A percentile compares a stretch with the other conserved stretches of the same genome.
Evolutionary conservation across 2,888 invertebrate species (phyloP).

Genomic region (Drosophila heteroneura): DNA sequence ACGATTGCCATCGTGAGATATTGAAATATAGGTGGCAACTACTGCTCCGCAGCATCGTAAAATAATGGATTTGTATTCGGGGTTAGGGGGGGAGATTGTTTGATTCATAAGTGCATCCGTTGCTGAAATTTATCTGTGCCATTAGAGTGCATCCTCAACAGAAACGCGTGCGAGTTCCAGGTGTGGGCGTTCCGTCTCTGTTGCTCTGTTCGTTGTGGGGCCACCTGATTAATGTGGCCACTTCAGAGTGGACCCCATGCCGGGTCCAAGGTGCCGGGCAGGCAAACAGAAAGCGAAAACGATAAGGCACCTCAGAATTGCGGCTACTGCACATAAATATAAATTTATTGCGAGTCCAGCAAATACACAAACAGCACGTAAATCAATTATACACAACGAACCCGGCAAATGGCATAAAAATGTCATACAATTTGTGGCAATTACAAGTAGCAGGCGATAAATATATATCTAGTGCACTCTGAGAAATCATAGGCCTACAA

Average conservation of each 20-base stretch:
- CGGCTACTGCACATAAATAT: slow-evolving; percentile 53
- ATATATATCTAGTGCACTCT: slow-evolving; percentile 56
- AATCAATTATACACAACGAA: slow-evolving; percentile 74
- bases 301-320: slow-evolving; percentile 63
- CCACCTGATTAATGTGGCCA: slow-evolving; percentile 71
- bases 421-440: slow-evolving; percentile 81
- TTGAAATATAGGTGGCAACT: slow-evolving; percentile 24
- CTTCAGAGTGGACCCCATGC: slow-evolving; percentile 42
- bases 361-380: slow-evolving; percentile 73
- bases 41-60: slow-evolving; percentile 22
- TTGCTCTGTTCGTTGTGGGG: slow-evolving; percentile 13
- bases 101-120: slow-evolving; percentile 54
- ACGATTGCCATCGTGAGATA: slow-evolving; percentile 63
- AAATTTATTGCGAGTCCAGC: slow-evolving; percentile 61
- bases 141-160: slow-evolving; percentile 67
- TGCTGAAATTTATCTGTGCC: slow-evolving; percentile 48
- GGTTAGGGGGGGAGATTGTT: background rate
- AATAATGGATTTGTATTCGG: slow-evolving; percentile 7
- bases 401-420: slow-evolving; percentile 74
- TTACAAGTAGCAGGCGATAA: slow-evolving; percentile 78
- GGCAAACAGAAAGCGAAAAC: slow-evolving; percentile 73
- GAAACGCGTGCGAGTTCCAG: slow-evolving; percentile 14
- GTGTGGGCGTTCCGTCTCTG: slow-evolving; percentile 59
- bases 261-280: slow-evolving; percentile 3
- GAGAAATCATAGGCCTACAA: slow-evolving; percentile 4